Conservation (phyloP, 2,888 invertebrate species). For the Apodemia duryi region DNA sequence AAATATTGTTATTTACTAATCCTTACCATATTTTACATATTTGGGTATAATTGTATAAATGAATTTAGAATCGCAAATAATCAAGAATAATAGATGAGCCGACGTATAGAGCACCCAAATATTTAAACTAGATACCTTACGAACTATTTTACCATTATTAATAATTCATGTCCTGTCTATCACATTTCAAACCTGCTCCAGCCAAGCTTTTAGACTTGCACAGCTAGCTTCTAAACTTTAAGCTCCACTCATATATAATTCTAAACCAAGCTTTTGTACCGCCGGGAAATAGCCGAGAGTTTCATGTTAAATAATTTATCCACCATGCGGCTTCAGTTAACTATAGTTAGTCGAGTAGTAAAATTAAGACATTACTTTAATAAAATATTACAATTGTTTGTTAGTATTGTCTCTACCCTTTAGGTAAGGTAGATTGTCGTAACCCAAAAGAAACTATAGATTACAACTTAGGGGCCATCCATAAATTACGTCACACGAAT, state of each 20-base stretch:
- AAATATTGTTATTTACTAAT: too few relatives aligned
- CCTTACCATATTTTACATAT: too few relatives aligned
- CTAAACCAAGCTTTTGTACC: conserved; percentile 75
- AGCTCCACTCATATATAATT: conserved; percentile 77
- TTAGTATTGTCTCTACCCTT: neutral
- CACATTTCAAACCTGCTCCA: conserved; percentile 32
- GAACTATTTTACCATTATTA: conserved; percentile 19
- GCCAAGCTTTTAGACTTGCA: conserved; percentile 78
- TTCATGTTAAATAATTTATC: conserved; percentile 67
- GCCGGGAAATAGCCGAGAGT: conserved; percentile 73
- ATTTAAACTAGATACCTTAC: neutral
- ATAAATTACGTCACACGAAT: too few relatives aligned
- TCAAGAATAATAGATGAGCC: neutral
- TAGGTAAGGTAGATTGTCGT: too few relatives aligned
- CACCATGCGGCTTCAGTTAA: conserved; percentile 39
- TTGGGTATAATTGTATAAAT: too few relatives aligned
- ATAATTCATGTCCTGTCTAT: conserved; percentile 41
- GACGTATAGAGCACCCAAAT: neutral
- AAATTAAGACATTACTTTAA: conserved; percentile 42
- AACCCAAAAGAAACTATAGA: too few relatives aligned
- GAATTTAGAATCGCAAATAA: neutral
- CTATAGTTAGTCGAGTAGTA: conserved; percentile 33
- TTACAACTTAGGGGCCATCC: too few relatives aligned
- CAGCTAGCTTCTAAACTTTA: conserved; percentile 76
- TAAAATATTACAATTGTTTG: conserved; percentile 26